phyloP scores from a whole-genome alignment of 2,888 invertebrate genomes.

The Agapostemon virescens region DNA sequence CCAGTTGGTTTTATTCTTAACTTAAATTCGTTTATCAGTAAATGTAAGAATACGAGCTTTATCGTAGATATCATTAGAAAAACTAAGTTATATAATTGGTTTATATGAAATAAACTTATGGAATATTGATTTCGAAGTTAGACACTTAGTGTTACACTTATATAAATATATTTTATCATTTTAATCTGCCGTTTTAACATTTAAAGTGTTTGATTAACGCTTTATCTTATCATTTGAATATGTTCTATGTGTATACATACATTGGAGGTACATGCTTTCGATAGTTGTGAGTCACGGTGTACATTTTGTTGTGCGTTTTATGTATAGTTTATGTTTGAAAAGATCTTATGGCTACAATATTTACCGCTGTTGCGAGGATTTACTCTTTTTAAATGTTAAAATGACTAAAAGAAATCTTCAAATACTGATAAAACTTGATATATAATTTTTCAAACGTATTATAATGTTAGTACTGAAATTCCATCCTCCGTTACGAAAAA shows the following conservation, averaged over 20 bases:
- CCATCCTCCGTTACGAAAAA: no score
- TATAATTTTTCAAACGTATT: no score
- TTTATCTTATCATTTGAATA: conserved; percentile 1
- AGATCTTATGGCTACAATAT: no score
- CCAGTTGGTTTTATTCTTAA: not conserved
- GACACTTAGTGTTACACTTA: not conserved
- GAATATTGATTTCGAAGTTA: not conserved
- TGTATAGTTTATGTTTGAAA: no score
- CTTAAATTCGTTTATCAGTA: not conserved
- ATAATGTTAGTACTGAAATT: no score
- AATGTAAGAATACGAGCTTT: not conserved
- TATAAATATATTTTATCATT: not conserved
- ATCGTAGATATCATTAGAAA: not conserved
- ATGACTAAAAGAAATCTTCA: no score
- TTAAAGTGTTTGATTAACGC: not conserved
- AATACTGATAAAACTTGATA: no score
- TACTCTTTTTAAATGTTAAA: no score
- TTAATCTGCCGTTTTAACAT: not conserved
- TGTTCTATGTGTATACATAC: not conserved
- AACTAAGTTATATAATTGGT: not conserved
- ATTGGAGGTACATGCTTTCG: not conserved
- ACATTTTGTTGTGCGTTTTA: not conserved
- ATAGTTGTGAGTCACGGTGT: not conserved
- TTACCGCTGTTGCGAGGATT: no score
- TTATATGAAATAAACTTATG: not conserved